Conservation (phyloP, 2,797 vertebrate genomes). For the Gymnopithys bicolor region DNA sequence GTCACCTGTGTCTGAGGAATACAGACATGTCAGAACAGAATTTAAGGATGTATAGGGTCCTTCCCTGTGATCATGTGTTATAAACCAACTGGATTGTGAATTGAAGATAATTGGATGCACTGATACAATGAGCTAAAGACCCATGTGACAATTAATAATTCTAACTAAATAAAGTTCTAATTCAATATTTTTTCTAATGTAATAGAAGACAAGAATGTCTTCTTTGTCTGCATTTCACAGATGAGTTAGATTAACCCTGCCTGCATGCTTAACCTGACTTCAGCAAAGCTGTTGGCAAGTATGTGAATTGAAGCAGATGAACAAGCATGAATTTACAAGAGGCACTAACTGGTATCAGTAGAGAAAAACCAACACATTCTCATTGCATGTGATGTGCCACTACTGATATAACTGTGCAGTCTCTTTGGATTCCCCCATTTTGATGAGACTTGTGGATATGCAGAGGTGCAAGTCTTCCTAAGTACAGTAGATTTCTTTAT, state of each 20-base stretch:
- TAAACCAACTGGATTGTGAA: constrained; percentile 2
- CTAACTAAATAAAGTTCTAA: constrained; percentile 11
- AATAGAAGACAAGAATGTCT: not conserved
- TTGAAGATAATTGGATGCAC: constrained; percentile 26
- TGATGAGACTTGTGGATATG: not conserved
- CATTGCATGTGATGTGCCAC: not conserved
- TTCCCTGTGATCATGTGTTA: not conserved
- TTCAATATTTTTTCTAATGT: not conserved
- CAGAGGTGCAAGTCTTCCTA: not conserved
- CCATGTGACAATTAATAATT: constrained; percentile 12
- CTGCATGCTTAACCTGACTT: not conserved
- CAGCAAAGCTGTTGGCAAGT: not conserved
- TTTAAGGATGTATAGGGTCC: not conserved
- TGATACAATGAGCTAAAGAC: not conserved
- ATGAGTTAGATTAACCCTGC: not conserved
- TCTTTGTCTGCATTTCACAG: not conserved
- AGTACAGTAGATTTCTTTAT: not conserved
- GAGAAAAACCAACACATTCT: not conserved
- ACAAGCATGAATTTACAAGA: not conserved
- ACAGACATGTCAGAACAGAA: not conserved
- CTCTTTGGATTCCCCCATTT: not conserved
- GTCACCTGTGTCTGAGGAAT: not conserved
- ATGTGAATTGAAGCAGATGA: not conserved
- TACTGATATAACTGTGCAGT: not conserved
- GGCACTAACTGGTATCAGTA: not conserved